These are phyloP conservation scores for Paramisgurnus dabryanus DNA, from an alignment of 2,113 vertebrate species.

Conservation along the genomic window DNA sequence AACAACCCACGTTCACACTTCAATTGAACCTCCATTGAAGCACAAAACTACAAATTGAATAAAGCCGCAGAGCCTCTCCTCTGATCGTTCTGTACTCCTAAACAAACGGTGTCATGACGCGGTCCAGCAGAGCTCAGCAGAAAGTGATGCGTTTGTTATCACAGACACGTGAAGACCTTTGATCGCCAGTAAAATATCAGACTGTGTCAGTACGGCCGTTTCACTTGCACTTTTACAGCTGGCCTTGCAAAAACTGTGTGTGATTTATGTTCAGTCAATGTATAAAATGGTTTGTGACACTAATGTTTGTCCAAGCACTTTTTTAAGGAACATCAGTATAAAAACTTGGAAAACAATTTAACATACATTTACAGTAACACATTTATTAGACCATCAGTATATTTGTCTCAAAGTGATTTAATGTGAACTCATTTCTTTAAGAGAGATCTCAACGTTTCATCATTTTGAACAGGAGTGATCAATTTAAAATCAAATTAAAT, in stretches of 20 bases:
- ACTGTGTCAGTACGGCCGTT: not conserved
- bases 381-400: no score
- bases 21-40: not conserved
- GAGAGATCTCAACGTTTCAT: no score
- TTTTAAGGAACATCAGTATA: no score
- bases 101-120: not conserved
- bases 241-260: not conserved
- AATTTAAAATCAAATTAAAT: no score
- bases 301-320: no score
- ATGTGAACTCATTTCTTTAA: no score
- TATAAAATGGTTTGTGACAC: no score
- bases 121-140: not conserved
- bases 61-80: not conserved
- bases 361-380: no score
- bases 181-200: slow-evolving; percentile 12
- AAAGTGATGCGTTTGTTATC: not conserved
- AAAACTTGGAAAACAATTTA: no score
- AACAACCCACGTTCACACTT: not conserved
- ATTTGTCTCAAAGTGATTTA: no score
- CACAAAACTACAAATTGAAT: not conserved
- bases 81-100: not conserved
- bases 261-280: not conserved
- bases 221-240: not conserved
- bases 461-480: no score
- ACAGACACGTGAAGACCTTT: slow-evolving; percentile 6